Conservation (phyloP, 1,140 invertebrate genomes). For the Ctenoplectra terminalis region DNA sequence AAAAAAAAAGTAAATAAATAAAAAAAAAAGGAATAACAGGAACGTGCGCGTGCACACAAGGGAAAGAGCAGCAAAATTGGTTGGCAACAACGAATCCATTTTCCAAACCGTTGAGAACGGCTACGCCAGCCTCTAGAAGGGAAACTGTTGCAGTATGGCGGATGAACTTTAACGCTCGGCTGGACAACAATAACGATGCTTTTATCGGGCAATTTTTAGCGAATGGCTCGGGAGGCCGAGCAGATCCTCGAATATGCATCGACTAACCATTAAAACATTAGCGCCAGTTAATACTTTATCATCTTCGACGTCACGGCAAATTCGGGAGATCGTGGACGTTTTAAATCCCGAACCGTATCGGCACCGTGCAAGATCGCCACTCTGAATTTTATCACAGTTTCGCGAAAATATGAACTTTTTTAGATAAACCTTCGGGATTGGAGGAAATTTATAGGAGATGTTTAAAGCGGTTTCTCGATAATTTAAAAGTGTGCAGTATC, state of each 20-base stretch:
- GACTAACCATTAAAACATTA: slow-evolving; percentile 58
- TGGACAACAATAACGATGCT: slow-evolving; percentile 65
- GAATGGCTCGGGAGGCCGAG: slow-evolving; percentile 19
- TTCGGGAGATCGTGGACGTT: neutral
- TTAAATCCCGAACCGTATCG: neutral
- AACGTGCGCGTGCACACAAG: slow-evolving; percentile 26
- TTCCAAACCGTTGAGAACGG: slow-evolving; percentile 56
- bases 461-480: neutral
- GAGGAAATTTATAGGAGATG: neutral
- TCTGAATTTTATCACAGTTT: neutral
- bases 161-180: slow-evolving; percentile 67
- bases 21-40: neutral
- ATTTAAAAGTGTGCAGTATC: neutral
- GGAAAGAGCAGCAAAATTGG: slow-evolving; percentile 48
- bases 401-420: neutral
- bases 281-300: slow-evolving; percentile 58
- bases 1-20: neutral
- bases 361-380: neutral
- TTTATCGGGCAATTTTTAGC: slow-evolving; percentile 63
- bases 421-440: neutral
- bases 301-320: slow-evolving; percentile 21
- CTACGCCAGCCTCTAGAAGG: slow-evolving; percentile 13
- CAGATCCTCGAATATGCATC: slow-evolving; percentile 16
- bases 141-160: slow-evolving; percentile 54
- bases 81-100: slow-evolving; percentile 57